Evolutionary conservation across 2,888 invertebrate species (phyloP).

Genomic region (Ochropacha duplaris): DNA sequence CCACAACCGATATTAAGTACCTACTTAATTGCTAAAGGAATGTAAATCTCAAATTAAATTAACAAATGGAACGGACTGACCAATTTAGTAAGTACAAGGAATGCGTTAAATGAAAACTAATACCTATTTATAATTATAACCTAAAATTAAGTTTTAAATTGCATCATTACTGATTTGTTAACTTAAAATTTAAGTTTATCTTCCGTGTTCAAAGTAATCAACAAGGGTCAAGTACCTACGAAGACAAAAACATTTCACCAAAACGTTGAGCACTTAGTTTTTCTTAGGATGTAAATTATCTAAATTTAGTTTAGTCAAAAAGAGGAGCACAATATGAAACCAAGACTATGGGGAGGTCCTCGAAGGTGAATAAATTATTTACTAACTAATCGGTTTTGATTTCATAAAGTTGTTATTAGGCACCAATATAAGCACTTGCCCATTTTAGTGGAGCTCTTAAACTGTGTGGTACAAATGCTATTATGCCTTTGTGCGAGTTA

Average conservation of each 20-base stretch:
- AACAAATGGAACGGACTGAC: constrained; percentile 61
- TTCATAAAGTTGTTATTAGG: constrained; percentile 35
- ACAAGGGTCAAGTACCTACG: neutral
- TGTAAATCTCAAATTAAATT: constrained; percentile 63
- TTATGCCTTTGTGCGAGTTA: constrained; percentile 72
- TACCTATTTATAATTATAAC: constrained; percentile 37
- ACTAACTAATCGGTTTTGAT: constrained; percentile 10
- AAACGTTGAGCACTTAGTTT: constrained; percentile 35
- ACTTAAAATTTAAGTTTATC: neutral
- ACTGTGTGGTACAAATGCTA: constrained; percentile 31
- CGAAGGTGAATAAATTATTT: neutral
- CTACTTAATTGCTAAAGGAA: constrained; percentile 82
- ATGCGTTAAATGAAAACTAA: constrained; percentile 46
- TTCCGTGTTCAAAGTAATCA: neutral
- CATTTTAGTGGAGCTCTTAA: constrained; percentile 40
- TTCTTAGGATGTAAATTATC: constrained; percentile 19
- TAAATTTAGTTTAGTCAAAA: constrained; percentile 15
- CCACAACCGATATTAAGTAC: constrained; percentile 84
- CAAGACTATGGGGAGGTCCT: neutral
- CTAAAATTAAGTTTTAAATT: constrained; percentile 19
- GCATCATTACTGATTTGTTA: constrained; percentile 12
- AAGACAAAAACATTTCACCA: constrained; percentile 25
- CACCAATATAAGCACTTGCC: constrained; percentile 63
- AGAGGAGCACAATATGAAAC: neutral
- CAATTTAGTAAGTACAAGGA: constrained; percentile 45